These are phyloP conservation scores for Oegoconia quadripuncta DNA, from an alignment of 2,888 invertebrate genomes.

Conservation along the genomic window DNA sequence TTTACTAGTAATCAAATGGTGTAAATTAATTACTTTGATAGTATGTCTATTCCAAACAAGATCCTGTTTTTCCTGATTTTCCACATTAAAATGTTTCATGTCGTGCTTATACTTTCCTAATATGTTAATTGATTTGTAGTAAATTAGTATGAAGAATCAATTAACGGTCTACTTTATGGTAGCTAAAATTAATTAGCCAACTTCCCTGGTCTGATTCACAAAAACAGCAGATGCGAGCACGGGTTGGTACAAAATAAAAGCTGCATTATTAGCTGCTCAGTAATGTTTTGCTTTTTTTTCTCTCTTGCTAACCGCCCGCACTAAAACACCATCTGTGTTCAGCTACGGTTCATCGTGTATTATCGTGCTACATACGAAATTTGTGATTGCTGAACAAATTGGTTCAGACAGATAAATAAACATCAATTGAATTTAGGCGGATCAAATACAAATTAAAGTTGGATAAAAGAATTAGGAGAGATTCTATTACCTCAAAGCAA, in stretches of 20 bases:
- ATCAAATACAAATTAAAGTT: background rate
- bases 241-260: conserved; percentile 46
- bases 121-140: conserved; percentile 44
- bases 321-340: conserved; percentile 68
- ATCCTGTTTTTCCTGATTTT: too few species aligned
- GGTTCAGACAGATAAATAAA: too few species aligned
- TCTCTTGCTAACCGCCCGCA: conserved; percentile 57
- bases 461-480: conserved; percentile 6
- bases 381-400: conserved; percentile 8
- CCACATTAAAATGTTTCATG: too few species aligned
- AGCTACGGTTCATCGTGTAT: conserved; percentile 40
- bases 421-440: too few species aligned
- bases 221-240: conserved; percentile 69
- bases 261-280: conserved; percentile 66
- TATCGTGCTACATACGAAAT: conserved; percentile 33
- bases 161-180: conserved; percentile 56
- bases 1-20: too few species aligned
- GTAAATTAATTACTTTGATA: too few species aligned
- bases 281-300: conserved; percentile 57
- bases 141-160: conserved; percentile 67
- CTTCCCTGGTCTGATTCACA: conserved; percentile 57
- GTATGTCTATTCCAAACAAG: too few species aligned
- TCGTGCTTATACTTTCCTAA: too few species aligned
- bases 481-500: too few species aligned
- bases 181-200: conserved; percentile 65